These are phyloP conservation scores for Aspidiotus rigidus DNA, from an alignment of 2,888 invertebrate genomes.

Conservation along the genomic window DNA sequence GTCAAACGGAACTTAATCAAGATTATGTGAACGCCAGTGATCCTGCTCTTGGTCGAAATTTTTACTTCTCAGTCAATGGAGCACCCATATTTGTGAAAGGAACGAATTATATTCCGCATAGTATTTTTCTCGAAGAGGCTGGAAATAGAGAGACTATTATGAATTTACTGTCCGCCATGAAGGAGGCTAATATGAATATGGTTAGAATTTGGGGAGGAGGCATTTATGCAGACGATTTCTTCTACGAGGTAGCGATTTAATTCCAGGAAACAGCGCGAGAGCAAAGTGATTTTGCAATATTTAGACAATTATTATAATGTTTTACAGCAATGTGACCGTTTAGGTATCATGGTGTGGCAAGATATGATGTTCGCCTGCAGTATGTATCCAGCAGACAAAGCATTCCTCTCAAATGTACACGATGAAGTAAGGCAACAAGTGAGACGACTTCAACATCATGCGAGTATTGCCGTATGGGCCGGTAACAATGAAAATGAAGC, in stretches of 20 bases:
- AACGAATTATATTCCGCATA: conserved; percentile 84
- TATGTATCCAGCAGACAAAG: conserved; percentile 72
- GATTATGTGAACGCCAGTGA: conserved; percentile 47
- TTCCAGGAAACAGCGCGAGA: no score
- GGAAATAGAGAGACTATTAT: conserved; percentile 50
- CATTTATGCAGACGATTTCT: conserved; percentile 79
- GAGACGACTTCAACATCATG: conserved; percentile 69
- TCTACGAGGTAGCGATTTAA: conserved; percentile 54
- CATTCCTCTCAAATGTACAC: conserved; percentile 63
- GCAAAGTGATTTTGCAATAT: no score
- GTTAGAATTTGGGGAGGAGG: conserved; percentile 99
- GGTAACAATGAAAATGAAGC: conserved; percentile 96
- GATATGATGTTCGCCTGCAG: conserved; percentile 95
- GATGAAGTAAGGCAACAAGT: conserved; percentile 74
- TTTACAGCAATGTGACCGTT: conserved; percentile 60
- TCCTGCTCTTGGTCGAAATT: conserved; percentile 54
- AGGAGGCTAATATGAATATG: conserved; percentile 79
- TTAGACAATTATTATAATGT: not conserved
- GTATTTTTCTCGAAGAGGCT: conserved; percentile 69
- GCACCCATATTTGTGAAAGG: conserved; percentile 89
- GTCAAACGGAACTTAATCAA: conserved; percentile 75
- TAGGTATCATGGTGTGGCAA: conserved; percentile 93
- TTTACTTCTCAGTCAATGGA: conserved; percentile 79
- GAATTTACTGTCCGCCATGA: conserved; percentile 58
- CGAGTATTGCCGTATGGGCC: conserved; percentile 83